Base-by-base conservation (phyloP, 1,140 invertebrate genomes). In the Plodia interpunctella region DNA sequence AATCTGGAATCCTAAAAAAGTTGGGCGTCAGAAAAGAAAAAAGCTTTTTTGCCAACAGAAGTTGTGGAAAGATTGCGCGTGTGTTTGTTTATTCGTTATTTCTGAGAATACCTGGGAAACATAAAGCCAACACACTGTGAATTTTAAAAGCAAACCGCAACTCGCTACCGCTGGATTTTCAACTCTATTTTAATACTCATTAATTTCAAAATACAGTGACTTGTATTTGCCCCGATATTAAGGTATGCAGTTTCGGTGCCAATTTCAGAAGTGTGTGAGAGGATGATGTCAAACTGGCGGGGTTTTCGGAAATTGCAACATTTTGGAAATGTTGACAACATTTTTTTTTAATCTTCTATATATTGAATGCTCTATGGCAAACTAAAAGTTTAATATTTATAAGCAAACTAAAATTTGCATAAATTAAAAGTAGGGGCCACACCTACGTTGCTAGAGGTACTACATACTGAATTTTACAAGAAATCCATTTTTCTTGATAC, bases 101-200 rank as follows among this genome's bases (percentile, higher is more conserved):
- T 21, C 30, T 13, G 8, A 62, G 57, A 67, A 63, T 73, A 71
- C 70, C 65, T 65, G 65, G 70, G 69, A 73, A 62, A 53, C 64
- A 67, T 72, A 65, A 69, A 54, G 57, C 67, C 55, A 49, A 66
- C 68, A 62, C 55, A 59, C 17, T 60, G 61, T 57, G 70, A 73
- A 73, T 73, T 57, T 63, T 54, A 65, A 76, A 57, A 57, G 15
- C 55, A 49, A 57, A 21, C 20, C 20, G 20, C 9, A 6, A 5
- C 13, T n/a, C 13, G 21, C 3, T 53, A 8, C 20, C 6, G 11
- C 19, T 53, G 9, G 8, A 60, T 51, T 55, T 38, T 35, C 1
- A 55, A 51, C 55, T 25, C 21, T 60, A 60, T 3, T 44, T 15
- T n/a, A 4, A 17, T 5, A 18, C 3, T 5, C 2, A 15, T 25